phyloP scores from a whole-genome alignment of 1,140 invertebrate genomes.

The Zaprionus nigranus region DNA sequence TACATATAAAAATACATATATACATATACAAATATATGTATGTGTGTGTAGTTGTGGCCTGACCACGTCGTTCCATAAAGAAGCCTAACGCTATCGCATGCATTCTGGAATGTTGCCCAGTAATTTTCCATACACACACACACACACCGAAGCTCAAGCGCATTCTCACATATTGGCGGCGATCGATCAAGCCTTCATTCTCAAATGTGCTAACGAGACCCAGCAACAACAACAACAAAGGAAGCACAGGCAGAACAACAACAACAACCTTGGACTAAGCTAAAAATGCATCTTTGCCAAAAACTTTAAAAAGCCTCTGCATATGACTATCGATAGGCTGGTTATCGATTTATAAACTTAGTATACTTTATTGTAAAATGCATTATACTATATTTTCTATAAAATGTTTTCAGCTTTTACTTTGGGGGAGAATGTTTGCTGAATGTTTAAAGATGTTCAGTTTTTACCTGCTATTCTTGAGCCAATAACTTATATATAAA shows the following conservation, averaged over 20 bases:
- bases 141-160: conserved; percentile 18
- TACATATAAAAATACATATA: not conserved
- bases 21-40: conserved; percentile 22
- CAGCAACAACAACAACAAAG: not conserved
- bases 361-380: too few species aligned
- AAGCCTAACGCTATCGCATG: conserved; percentile 38
- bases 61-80: conserved; percentile 30
- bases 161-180: conserved; percentile 16
- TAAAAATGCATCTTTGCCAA: not conserved
- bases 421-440: too few species aligned
- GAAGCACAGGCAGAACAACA: not conserved
- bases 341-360: not conserved
- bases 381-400: too few species aligned
- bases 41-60: conserved; percentile 28
- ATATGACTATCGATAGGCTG: not conserved
- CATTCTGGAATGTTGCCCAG: conserved; percentile 42
- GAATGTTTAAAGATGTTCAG: too few species aligned
- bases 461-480: too few species aligned
- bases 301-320: not conserved
- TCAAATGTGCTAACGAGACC: conserved; percentile 20
- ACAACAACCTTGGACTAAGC: conserved; percentile 6
- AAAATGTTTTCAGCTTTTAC: too few species aligned
- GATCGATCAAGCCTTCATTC: conserved; percentile 35
- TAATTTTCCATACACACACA: conserved; percentile 47
- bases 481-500: too few species aligned